Conservation (phyloP, 92 coral and sea anemone species). For the Porites lobata region DNA sequence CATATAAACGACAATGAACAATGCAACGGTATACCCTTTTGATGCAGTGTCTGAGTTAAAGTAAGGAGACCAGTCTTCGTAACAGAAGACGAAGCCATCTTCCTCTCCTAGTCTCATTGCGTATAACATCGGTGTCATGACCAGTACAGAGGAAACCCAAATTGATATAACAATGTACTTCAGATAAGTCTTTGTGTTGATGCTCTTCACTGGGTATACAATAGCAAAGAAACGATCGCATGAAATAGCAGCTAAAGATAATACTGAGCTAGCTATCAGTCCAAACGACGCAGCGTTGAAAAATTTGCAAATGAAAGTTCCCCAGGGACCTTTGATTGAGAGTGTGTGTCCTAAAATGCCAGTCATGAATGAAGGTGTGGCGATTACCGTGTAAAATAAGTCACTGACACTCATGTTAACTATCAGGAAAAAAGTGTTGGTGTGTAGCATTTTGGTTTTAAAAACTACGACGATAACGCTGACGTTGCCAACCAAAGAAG, state of each 20-base stretch:
- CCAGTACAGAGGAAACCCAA: slow-evolving; percentile 75
- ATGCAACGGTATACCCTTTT: slow-evolving; percentile 70
- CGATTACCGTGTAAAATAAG: slow-evolving; percentile 65
- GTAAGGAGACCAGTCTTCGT: slow-evolving; percentile 79
- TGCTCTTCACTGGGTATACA: slow-evolving; percentile 69
- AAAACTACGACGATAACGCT: slow-evolving; percentile 73
- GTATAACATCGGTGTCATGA: slow-evolving; percentile 74
- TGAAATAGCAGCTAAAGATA: slow-evolving; percentile 86
- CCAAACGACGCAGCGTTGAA: slow-evolving; percentile 61
- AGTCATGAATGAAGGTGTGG: slow-evolving; percentile 65
- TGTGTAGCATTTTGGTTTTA: slow-evolving; percentile 64
- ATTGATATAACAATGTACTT: slow-evolving; percentile 56
- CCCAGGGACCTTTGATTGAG: slow-evolving; percentile 41
- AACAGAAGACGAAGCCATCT: slow-evolving; percentile 45
- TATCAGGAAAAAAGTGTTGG: slow-evolving; percentile 77
- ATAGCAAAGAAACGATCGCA: slow-evolving; percentile 86
- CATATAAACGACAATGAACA: slow-evolving; percentile 78
- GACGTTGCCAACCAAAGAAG: slow-evolving; percentile 70
- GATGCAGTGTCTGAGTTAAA: slow-evolving; percentile 51
- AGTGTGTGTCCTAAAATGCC: slow-evolving; percentile 37
- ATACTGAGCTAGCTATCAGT: slow-evolving; percentile 83
- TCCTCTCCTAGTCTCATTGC: slow-evolving; percentile 51
- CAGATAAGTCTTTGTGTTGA: slow-evolving; percentile 58
- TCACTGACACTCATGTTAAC: slow-evolving; percentile 79
- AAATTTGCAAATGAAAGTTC: slow-evolving; percentile 71